A percentile compares a stretch with the other conserved stretches of the same genome.
Conservation (phyloP, 2,888 invertebrate species). For the Microplitis manilae region DNA sequence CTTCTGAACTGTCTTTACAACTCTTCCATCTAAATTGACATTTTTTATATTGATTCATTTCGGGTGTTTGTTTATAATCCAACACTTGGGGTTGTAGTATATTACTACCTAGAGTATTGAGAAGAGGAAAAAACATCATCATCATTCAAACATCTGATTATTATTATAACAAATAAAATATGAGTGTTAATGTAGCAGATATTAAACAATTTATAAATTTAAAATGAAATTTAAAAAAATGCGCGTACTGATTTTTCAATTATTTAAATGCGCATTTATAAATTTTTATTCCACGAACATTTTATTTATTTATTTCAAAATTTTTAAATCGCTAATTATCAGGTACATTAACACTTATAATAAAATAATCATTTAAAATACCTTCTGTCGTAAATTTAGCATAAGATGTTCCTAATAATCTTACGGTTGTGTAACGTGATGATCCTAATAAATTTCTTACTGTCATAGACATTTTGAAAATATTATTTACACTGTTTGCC, state of each 20-base stretch:
- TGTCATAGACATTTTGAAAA: conserved; percentile 43
- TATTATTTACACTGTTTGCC: conserved; percentile 44
- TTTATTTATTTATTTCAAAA: no score
- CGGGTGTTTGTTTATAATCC: background rate
- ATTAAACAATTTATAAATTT: no score
- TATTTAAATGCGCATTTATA: no score
- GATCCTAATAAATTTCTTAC: conserved; percentile 41
- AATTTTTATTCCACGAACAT: no score
- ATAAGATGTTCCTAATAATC: conserved; percentile 37
- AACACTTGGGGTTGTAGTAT: background rate
- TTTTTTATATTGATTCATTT: background rate
- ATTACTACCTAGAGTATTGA: background rate
- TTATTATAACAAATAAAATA: no score
- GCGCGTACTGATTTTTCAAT: no score
- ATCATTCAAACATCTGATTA: no score
- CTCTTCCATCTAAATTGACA: conserved; percentile 7
- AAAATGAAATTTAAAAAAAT: no score
- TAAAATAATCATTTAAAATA: background rate
- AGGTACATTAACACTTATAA: background rate
- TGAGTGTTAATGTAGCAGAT: no score
- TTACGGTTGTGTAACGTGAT: conserved; percentile 37
- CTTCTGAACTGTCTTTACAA: conserved; percentile 42
- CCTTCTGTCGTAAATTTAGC: conserved; percentile 33
- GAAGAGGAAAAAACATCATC: no score
- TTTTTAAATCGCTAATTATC: no score